Base-by-base conservation (phyloP, 2,113 vertebrate species). In the Chionis minor region DNA sequence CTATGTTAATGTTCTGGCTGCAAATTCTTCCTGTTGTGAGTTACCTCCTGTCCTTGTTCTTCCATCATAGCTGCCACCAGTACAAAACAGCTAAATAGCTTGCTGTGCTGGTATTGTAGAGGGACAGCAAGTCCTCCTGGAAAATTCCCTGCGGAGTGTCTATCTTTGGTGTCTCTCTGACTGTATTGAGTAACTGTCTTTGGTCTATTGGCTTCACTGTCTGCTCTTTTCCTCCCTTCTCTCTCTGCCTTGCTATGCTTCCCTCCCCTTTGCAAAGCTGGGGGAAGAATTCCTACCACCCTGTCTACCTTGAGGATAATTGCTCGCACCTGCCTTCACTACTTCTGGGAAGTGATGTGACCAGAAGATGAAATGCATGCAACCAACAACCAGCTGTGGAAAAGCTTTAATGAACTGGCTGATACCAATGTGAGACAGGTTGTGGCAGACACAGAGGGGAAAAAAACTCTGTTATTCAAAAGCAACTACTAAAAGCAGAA, bases 71-170 rank as follows among this genome's bases (percentile, higher is more conserved):
- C 32, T 82, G 38, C 23, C 26, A 72, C 18, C 2, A 14, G 24
- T 28, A 40, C 18, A 73, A 35, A 45, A 26, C 12, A 51, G 38
- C 52, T 62, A 26, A 90, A 24, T 45, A 58, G 6, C 16, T 93
- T 93, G 15, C 44, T 35, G 12, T 40, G 55, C 33, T 63, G 61
- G 1, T 90, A 30, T 55, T 82, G 75, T 71, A 61, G 38, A 42
- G 32, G 40, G 27, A 24, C 21, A 20, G 0, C 18, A 33, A 49
- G 8, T 24, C n/a, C 23, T 7, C 15, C 14, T 66, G 52, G 59
- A 62, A 49, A 35, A 54, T 33, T 58, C 27, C 24, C 3, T 0
- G 0, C 9, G 11, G 55, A 5, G 5, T 42, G 7, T 51, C 14
- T 61, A 6, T 58, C 52, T 54, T 19, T 44, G n/a, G 18, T 15